Percentiles rank a stretch among this genome's conserved stretches.
These are phyloP conservation scores for Aplochiton taeniatus DNA, from an alignment of 2,797 vertebrate species.

Conservation along the genomic window DNA sequence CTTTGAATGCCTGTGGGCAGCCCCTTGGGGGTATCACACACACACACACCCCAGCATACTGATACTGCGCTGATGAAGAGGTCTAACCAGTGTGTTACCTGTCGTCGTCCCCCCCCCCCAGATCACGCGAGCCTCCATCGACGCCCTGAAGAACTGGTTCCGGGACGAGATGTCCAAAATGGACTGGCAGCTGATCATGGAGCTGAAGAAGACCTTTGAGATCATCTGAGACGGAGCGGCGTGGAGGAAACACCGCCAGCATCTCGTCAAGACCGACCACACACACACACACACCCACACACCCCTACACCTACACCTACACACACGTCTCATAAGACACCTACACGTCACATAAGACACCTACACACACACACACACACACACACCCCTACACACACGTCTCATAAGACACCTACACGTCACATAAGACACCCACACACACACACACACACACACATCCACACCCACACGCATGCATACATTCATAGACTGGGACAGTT, in stretches of 20 bases:
- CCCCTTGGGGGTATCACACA: too few species aligned
- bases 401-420: conserved; percentile 5
- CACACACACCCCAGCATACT: too few species aligned
- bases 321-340: conserved; percentile 7
- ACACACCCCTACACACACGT: conserved; percentile 15
- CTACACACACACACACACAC: conserved; percentile 26
- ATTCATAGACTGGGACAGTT: conserved; percentile 25
- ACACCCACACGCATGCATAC: conserved; percentile 18
- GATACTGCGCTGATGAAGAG: neutral
- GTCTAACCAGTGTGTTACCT: neutral
- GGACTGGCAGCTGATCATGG: conserved; percentile 98
- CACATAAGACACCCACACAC: conserved; percentile 30
- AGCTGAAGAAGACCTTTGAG: conserved; percentile 98
- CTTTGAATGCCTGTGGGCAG: too few species aligned
- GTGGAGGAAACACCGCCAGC: conserved; percentile 2
- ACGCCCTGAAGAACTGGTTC: conserved; percentile 99
- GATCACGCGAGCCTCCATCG: conserved; percentile 95
- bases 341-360: conserved; percentile 15
- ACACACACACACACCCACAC: conserved; percentile 27
- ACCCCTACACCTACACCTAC: conserved; percentile 19
- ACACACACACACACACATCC: conserved; percentile 19
- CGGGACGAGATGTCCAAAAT: conserved; percentile 96
- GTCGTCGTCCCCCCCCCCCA: conserved; percentile 48
- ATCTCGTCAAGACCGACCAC: neutral
- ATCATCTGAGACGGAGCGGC: conserved; percentile 84